Base-by-base conservation (phyloP, 2,113 vertebrate genomes). In the Chlorodrepanis virens region DNA sequence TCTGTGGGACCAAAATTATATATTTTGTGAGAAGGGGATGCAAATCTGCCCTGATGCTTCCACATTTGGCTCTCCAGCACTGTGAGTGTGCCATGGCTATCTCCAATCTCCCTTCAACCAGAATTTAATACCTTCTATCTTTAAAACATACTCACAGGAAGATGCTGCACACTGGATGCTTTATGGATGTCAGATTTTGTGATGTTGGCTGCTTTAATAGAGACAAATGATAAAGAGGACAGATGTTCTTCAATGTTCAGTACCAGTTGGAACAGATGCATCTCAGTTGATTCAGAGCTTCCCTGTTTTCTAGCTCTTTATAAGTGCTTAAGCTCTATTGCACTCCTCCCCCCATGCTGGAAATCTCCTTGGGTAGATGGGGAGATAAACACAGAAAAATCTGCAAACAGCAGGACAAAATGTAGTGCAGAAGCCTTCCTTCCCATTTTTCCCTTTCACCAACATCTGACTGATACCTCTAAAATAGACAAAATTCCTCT, bases 401-500 rank as follows among this genome's bases (percentile, higher is more conserved):
- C 68, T 93, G 60, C 72, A 59, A 78, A 70, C 29, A 89, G 42
- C 52, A 68, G 39, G 40, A 24, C 5, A 57, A 92, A 53, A 37
- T 31, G 8, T 15, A 61, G 37, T 37, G 24, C 53, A 60, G 37
- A 82, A 60, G 10, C 64, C 59, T 49, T 82, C 52, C 90, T 94
- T 96, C 65, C 70, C 45, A 27, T 83, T 93, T 87, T 94, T 80
- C 2, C 61, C 75, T 90, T 93, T 90, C 79, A 86, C 53, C 59
- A 61, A 35, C 25, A 69, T 59, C 67, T 65, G 64, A 57, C 35
- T n/a, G 61, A 28, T 88, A 42, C 57, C 50, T 74, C 59, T 63
- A 45, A 96, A 95, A 61, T 4, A 85, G 44, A 24, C 70, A 71
- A 22, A 84, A 95, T 90, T 87, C 95, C 81, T 76, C 74, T 85